Base-by-base conservation (phyloP, 2,888 invertebrate species). In the Drosophila demipolita region DNA sequence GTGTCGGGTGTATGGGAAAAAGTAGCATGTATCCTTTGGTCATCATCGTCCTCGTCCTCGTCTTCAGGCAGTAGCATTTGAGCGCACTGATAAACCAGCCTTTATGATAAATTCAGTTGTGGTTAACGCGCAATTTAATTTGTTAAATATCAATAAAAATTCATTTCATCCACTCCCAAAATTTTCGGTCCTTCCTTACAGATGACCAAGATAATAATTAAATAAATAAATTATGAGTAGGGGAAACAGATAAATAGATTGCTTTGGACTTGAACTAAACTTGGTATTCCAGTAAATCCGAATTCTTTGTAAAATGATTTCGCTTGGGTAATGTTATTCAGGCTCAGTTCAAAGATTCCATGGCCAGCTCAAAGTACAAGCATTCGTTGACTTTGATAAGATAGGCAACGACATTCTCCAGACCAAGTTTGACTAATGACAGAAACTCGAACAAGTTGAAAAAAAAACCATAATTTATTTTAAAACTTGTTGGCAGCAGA, bases 111-210 rank as follows among this genome's bases (percentile, higher is more conserved):
- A 87, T 85, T 87, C 88, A 66, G 75, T 74, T 78, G 88, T 65
- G 87, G 89, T 87, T 87, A 80, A 87, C 87, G 89, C 88, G 67
- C 89, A 87, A 87, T 87, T 87, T 85, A 82, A 85, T 87, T 89
- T 89, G 82, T 82, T 87, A 81, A 81, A 87, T 89, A 87, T 89
- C 89, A 87, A 89, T 89, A 87, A 87, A 89, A 89, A 87, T 80
- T 80, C 72, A 87, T 87, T 84, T 88, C 66, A 54, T 32, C 70
- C 40, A 17, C 32, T 40, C 23, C 26, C 49, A 38, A 59, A 49
- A 12, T 29, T 29, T 17, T 12, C 5, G 40, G 12, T 32, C 40
- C 32, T 42, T 7, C n/a, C 40, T 29, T 15, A 20, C 50, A 42
- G 35, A 17, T 67, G 57, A 26, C 42, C 60, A 26, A 35, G 23